Evolutionary conservation across 2,797 vertebrate species (phyloP).

Genomic region (Amphiprion clarkii): DNA sequence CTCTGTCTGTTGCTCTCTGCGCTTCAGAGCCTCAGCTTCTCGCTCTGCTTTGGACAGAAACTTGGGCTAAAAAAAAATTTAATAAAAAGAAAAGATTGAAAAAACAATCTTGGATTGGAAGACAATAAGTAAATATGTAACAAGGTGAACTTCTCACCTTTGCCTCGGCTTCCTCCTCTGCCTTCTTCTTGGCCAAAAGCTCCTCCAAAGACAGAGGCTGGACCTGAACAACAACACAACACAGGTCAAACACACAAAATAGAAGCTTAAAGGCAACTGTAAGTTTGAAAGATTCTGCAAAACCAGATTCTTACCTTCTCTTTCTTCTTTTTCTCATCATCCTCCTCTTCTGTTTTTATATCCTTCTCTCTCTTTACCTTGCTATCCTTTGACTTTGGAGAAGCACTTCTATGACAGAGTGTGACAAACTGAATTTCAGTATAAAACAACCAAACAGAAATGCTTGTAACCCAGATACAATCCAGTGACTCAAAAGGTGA

Average conservation of each 20-base stretch:
- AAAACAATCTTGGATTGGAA: neutral
- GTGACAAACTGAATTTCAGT: neutral
- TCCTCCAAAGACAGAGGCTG: conserved; percentile 97
- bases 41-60: conserved; percentile 96
- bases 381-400: conserved; percentile 91
- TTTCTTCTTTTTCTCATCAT: conserved; percentile 92
- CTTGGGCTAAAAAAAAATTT: conserved; percentile 89
- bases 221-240: conserved; percentile 77
- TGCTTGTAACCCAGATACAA: neutral
- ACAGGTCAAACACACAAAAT: conserved; percentile 10
- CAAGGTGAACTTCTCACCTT: conserved; percentile 84
- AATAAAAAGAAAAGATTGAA: neutral
- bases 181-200: conserved; percentile 97
- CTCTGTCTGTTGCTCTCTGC: conserved; percentile 91
- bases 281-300: neutral
- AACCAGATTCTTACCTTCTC: conserved; percentile 86
- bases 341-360: conserved; percentile 90
- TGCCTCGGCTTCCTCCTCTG: conserved; percentile 96
- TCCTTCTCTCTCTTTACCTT: conserved; percentile 92
- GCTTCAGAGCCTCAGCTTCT: conserved; percentile 93
- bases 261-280: neutral
- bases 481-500: neutral
- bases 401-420: conserved; percentile 83
- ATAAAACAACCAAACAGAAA: neutral
- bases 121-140: neutral